A percentile compares a stretch with the other conserved stretches of the same genome.
Conservation (phyloP, 2,888 invertebrate species). For the Sipha maydis region DNA sequence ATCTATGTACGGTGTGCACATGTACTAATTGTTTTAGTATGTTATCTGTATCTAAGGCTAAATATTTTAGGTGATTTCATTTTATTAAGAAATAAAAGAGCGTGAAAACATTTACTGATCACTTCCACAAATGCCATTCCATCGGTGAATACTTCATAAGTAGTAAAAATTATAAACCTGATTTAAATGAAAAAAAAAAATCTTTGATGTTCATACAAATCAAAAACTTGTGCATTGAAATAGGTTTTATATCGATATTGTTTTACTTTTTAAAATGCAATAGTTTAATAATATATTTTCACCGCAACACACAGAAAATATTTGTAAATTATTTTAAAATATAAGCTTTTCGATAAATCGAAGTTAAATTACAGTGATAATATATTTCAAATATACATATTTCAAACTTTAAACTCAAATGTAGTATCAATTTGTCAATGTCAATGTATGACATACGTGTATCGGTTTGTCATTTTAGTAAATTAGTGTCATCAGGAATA, state of each 20-base stretch:
- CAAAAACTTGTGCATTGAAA: not conserved
- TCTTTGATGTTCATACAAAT: too few species aligned
- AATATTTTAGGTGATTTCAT: not conserved
- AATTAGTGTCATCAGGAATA: not conserved
- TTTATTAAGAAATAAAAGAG: not conserved
- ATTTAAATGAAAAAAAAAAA: not conserved
- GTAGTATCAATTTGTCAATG: conserved; percentile 25
- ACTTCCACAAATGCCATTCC: not conserved
- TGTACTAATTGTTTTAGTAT: not conserved
- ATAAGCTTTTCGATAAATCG: not conserved
- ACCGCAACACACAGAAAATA: not conserved
- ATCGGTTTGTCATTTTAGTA: conserved; percentile 15
- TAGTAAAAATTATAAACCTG: not conserved
- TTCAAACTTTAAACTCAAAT: conserved; percentile 1
- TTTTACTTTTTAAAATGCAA: not conserved
- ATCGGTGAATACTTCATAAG: not conserved
- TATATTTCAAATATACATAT: not conserved
- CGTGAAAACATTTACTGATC: not conserved
- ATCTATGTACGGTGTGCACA: not conserved
- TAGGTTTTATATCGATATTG: not conserved
- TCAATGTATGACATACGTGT: conserved; percentile 11
- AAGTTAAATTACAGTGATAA: not conserved
- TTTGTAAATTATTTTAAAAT: not conserved
- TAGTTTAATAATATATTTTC: not conserved
- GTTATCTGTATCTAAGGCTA: too few species aligned